Base-by-base conservation (phyloP, 2,113 vertebrate genomes). In the Dromaius novaehollandiae region DNA sequence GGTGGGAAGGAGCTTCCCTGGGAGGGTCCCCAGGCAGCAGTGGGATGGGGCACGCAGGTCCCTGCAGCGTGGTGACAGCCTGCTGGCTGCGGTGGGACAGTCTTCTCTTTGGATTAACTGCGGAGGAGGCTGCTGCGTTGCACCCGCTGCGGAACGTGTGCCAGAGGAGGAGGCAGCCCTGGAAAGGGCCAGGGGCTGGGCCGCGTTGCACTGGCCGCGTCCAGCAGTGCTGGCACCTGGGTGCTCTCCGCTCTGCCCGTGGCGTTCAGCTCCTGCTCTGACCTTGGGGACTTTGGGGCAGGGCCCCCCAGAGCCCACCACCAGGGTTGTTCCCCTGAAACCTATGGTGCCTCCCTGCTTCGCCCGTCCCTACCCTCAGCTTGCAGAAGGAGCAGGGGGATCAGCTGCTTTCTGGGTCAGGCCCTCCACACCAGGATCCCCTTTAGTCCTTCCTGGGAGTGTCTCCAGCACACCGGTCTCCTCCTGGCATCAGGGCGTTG, bases 181-280 rank as follows among this genome's bases (percentile, higher is more conserved):
- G 87, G 30, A 12, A 14, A 3, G 0, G 1, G 13, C 74, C 0
- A 19, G 0, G 36, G 55, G 25, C 73, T 40, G 63, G 46, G 44
- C 61, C 40, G 51, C 24, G 77, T 17, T 30, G 44, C 44, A 46
- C 16, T 46, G 44, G 42, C 42, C 13, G 44, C 16, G 44, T 12
- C 46, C 46, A 48, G 18, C 63, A 38, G 28, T 2, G 3, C 85
- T 42, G n/a, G 19, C 46, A 48, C 9, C 18, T 48, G 46, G 46
- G 4, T 0, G 16, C 26, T 14, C 42, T 10, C 17, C 53, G 32
- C 34, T 14, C 51, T 26, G 58, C 65, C 71, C 34, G 1, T 60
- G 65, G 19, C 10, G 20, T 53, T 16, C 19, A 9, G 24, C 38
- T 21, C 61, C 51, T 25, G 34, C n/a, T 28, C 46, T 30, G 75